Evolutionary conservation across 2,888 invertebrate species (phyloP).

Genomic region (Dugesia japonica): DNA sequence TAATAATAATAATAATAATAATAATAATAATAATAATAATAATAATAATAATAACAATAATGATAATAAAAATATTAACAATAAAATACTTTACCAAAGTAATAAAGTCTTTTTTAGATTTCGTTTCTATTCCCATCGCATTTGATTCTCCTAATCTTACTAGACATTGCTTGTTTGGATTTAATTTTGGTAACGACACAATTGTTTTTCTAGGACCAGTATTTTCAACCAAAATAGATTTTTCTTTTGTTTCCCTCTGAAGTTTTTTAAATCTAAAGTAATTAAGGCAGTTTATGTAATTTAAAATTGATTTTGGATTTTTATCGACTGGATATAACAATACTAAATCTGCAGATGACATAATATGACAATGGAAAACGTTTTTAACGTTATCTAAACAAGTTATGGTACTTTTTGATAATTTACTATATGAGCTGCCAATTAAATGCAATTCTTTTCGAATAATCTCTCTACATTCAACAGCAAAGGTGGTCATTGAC

Average conservation of each 20-base stretch:
- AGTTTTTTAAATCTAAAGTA: neutral
- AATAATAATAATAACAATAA: no score
- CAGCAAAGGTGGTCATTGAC: neutral
- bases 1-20: neutral
- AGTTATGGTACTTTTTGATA: neutral
- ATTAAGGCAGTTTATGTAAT: neutral
- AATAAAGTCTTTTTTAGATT: neutral
- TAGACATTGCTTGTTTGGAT: conserved; percentile 36
- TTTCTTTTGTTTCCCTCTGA: neutral
- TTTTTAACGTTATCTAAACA: neutral
- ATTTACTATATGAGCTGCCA: neutral
- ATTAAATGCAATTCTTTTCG: neutral
- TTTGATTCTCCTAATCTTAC: conserved; percentile 46
- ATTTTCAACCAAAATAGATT: neutral
- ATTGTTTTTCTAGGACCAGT: conserved; percentile 43
- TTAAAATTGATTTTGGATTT: neutral
- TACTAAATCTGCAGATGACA: neutral
- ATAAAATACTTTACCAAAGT: neutral
- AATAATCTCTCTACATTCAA: neutral
- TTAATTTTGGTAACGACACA: conserved; percentile 43
- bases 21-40: no score
- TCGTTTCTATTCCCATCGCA: conserved; percentile 38
- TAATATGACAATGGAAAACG: neutral
- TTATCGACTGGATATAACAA: neutral
- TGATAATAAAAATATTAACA: no score